These are phyloP conservation scores for Macaca fascicularis DNA, from an alignment of 2,113 vertebrate genomes.

Conservation along the genomic window DNA sequence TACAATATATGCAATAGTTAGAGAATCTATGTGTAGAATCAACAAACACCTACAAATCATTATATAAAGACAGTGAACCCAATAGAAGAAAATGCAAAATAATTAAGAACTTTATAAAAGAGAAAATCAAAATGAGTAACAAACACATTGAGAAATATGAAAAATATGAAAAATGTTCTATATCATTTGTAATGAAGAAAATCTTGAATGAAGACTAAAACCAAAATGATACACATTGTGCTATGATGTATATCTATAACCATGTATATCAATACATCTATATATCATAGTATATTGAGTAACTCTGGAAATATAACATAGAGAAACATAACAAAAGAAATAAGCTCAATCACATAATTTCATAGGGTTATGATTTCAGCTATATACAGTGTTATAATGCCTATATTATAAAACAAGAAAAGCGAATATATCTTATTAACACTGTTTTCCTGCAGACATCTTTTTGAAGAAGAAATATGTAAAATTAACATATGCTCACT, in stretches of 20 bases:
- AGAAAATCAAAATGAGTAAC: background rate
- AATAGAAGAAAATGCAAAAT: background rate
- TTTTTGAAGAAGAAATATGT: background rate
- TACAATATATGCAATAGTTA: background rate
- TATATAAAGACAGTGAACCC: background rate
- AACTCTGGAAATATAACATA: background rate
- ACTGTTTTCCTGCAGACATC: background rate
- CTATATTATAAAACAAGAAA: background rate
- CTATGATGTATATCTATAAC: too few relatives aligned
- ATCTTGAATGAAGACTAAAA: too few relatives aligned
- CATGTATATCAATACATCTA: too few relatives aligned
- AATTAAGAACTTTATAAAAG: background rate
- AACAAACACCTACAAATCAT: background rate
- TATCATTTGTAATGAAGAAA: background rate
- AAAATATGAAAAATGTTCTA: background rate
- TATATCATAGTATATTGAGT: too few relatives aligned
- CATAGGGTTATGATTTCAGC: background rate
- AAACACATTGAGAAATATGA: background rate
- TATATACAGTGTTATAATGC: background rate
- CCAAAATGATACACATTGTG: background rate
- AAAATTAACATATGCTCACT: background rate
- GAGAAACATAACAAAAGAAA: background rate
- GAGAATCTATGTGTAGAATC: background rate
- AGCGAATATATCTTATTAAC: background rate
- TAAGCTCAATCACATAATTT: background rate